These are phyloP conservation scores for Takifugu ocellatus DNA, from an alignment of 2,797 vertebrate species.

Conservation along the genomic window DNA sequence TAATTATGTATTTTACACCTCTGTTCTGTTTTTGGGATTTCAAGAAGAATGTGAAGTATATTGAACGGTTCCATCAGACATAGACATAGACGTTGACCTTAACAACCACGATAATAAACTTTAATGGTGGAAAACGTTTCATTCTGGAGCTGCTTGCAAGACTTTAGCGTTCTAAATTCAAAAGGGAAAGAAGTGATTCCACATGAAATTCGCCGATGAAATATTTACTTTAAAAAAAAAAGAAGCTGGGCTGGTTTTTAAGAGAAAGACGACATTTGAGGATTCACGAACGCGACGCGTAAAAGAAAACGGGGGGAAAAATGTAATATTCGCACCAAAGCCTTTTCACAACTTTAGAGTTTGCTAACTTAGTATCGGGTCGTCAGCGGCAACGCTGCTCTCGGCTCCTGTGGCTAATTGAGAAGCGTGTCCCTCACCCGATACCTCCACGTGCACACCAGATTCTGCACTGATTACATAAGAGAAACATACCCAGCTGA, in stretches of 20 bases:
- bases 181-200: slow-evolving; percentile 16
- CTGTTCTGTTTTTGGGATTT: no score
- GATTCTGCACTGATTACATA: slow-evolving; percentile 2
- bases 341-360: slow-evolving; percentile 1
- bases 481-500: no score
- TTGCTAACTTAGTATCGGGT: background rate
- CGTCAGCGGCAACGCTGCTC: no score
- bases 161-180: slow-evolving; percentile 7
- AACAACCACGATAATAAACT: background rate
- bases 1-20: no score
- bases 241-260: no score
- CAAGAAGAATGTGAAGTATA: background rate
- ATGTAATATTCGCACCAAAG: no score
- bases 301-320: background rate
- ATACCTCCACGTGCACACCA: background rate
- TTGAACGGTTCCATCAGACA: no score
- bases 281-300: background rate
- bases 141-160: slow-evolving; percentile 21
- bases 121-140: background rate
- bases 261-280: no score
- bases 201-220: background rate
- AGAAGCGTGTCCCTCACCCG: background rate
- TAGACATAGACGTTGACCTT: background rate
- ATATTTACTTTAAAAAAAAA: background rate
- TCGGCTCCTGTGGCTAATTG: no score